These are phyloP conservation scores for Chrosomus eos DNA, from an alignment of 2,797 vertebrate species.

Conservation along the genomic window DNA sequence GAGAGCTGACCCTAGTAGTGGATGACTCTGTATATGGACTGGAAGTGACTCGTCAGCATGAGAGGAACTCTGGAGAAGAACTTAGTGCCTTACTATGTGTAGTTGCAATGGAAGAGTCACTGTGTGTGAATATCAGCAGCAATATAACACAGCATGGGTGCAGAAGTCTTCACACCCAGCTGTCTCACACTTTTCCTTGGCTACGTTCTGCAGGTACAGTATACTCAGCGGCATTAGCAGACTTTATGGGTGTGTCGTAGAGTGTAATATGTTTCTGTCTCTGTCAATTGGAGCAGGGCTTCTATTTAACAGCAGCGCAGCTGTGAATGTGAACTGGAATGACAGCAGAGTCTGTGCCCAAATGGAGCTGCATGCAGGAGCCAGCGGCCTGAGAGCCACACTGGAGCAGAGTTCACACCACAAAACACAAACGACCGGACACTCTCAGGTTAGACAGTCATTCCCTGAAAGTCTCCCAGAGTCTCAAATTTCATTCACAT, in stretches of 20 bases:
- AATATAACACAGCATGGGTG: slow-evolving; percentile 49
- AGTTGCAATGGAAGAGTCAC: slow-evolving; percentile 63
- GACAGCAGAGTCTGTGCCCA: slow-evolving; percentile 60
- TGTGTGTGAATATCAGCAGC: slow-evolving; percentile 75
- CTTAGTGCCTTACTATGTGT: slow-evolving; percentile 68
- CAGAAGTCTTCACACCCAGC: slow-evolving; percentile 64
- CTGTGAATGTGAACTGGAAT: slow-evolving; percentile 61
- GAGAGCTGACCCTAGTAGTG: slow-evolving; percentile 76
- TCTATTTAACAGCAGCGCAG: slow-evolving; percentile 66
- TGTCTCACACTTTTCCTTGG: slow-evolving; percentile 73
- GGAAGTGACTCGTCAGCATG: slow-evolving; percentile 74
- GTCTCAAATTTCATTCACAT: neutral
- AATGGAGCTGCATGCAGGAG: slow-evolving; percentile 68
- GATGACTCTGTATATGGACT: slow-evolving; percentile 72
- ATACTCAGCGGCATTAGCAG: neutral
- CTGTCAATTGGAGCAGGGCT: slow-evolving; percentile 71
- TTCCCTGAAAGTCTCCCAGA: neutral
- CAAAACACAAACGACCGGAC: slow-evolving; percentile 66
- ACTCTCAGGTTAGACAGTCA: slow-evolving; percentile 76
- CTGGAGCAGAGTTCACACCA: slow-evolving; percentile 70
- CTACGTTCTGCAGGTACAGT: slow-evolving; percentile 70
- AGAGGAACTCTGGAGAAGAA: slow-evolving; percentile 51
- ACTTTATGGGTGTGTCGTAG: neutral
- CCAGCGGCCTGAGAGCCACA: slow-evolving; percentile 68
- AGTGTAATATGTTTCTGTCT: slow-evolving; percentile 1